phyloP scores from a whole-genome alignment of 2,797 vertebrate species.

The Artibeus lituratus region DNA sequence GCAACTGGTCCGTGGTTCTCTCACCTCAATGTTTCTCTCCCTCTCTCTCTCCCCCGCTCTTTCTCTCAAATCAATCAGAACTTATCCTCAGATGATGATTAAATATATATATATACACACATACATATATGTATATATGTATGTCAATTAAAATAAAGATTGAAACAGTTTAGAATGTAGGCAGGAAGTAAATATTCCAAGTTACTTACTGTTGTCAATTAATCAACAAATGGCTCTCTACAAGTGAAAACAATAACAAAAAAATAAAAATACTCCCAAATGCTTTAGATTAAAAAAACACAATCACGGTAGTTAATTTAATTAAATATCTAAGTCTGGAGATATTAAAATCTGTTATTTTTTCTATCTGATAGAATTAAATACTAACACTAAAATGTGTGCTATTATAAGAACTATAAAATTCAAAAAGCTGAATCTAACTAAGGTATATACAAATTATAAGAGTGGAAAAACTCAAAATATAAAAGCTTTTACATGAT shows the following conservation, averaged over 20 bases:
- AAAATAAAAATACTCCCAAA: not conserved
- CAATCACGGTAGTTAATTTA: not conserved
- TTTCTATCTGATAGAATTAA: not conserved
- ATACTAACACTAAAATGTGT: not conserved
- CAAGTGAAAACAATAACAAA: not conserved
- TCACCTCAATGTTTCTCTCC: not conserved
- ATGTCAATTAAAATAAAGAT: not conserved
- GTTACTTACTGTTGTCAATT: not conserved
- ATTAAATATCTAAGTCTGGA: not conserved
- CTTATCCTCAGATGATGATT: too few relatives aligned
- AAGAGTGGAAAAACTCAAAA: not conserved
- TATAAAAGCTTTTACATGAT: not conserved
- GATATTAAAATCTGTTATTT: not conserved
- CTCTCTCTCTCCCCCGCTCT: too few relatives aligned
- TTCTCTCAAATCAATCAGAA: not conserved
- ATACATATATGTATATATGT: too few relatives aligned
- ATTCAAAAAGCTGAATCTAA: not conserved
- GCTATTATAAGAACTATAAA: not conserved
- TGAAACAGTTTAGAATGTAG: not conserved
- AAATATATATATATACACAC: too few relatives aligned
- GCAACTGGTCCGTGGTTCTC: not conserved
- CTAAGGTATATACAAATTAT: not conserved
- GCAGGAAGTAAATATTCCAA: not conserved
- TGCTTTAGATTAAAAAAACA: not conserved
- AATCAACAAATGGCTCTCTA: not conserved